Percentiles rank a stretch among this genome's conserved stretches.
Evolutionary conservation across 2,888 invertebrate genomes (phyloP).

Genomic region (Mesorhabditis spiculigera): DNA sequence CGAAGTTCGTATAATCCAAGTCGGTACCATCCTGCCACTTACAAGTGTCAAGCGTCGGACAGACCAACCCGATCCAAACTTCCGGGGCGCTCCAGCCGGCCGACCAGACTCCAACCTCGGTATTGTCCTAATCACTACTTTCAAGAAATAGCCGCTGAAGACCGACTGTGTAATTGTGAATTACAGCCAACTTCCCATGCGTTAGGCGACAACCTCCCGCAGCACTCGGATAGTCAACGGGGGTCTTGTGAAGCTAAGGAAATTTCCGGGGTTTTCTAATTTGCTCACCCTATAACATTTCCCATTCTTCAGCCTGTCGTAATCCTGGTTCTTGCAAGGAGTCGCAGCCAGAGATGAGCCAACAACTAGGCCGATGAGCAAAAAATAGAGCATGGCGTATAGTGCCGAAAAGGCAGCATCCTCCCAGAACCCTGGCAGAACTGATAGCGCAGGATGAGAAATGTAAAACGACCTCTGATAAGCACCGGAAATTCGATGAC

Average conservation of each 20-base stretch:
- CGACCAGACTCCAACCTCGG: constrained; percentile 2
- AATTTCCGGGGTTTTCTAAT: neutral
- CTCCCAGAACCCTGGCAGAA: too few species aligned
- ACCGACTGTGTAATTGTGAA: neutral
- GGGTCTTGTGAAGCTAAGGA: neutral
- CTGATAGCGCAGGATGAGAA: too few species aligned
- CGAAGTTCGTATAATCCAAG: constrained; percentile 3
- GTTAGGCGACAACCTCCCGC: neutral
- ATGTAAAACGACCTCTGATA: too few species aligned
- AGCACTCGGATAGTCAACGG: neutral
- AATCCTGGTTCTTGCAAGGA: constrained; percentile 4
- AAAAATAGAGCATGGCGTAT: too few species aligned
- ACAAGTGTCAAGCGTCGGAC: constrained; percentile 2
- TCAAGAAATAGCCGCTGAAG: too few species aligned
- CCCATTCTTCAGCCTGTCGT: neutral
- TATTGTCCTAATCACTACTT: neutral
- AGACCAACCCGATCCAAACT: constrained; percentile 4
- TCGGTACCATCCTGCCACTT: constrained; percentile 5
- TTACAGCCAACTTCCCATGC: neutral
- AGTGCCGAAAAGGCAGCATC: too few species aligned
- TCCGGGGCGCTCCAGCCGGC: constrained; percentile 3
- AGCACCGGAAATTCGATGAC: too few species aligned
- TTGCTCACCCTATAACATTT: constrained; percentile 1
- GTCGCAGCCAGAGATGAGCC: neutral
- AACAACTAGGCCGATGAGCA: too few species aligned